Percentiles rank a stretch among this genome's conserved stretches.
These are phyloP conservation scores for Andinoacara biseriatus DNA, from an alignment of 2,113 vertebrate genomes.

Conservation along the genomic window DNA sequence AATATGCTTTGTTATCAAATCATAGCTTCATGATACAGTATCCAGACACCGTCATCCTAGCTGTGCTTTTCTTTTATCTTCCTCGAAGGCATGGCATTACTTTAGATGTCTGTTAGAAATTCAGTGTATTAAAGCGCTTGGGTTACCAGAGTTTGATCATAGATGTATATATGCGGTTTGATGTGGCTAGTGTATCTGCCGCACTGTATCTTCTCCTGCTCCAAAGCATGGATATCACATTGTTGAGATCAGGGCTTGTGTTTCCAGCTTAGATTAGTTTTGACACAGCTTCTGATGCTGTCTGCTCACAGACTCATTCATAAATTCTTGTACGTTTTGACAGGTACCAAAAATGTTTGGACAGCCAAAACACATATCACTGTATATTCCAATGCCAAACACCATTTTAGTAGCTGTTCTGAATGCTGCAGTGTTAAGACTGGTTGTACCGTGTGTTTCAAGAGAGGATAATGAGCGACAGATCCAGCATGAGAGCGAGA, in stretches of 20 bases:
- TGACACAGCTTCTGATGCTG: neutral
- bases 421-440: neutral
- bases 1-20: slow-evolving; percentile 6
- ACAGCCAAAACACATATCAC: slow-evolving; percentile 19
- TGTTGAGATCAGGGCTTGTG: neutral
- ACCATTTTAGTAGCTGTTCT: slow-evolving; percentile 37
- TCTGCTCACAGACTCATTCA: slow-evolving; percentile 22
- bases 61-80: neutral
- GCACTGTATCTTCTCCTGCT: neutral
- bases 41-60: neutral
- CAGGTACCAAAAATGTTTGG: slow-evolving; percentile 34
- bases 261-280: slow-evolving; percentile 5
- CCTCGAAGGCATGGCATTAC: neutral
- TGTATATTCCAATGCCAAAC: neutral
- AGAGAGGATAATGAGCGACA: slow-evolving; percentile 11
- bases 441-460: neutral
- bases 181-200: slow-evolving; percentile 17
- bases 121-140: slow-evolving; percentile 7
- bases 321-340: slow-evolving; percentile 19
- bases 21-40: neutral
- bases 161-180: slow-evolving; percentile 51
- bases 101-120: slow-evolving; percentile 11
- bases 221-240: slow-evolving; percentile 15
- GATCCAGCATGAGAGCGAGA: neutral
- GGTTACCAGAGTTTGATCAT: slow-evolving; percentile 24